Conservation (phyloP, 2,888 invertebrate species). For the Chelonus formosanus region DNA sequence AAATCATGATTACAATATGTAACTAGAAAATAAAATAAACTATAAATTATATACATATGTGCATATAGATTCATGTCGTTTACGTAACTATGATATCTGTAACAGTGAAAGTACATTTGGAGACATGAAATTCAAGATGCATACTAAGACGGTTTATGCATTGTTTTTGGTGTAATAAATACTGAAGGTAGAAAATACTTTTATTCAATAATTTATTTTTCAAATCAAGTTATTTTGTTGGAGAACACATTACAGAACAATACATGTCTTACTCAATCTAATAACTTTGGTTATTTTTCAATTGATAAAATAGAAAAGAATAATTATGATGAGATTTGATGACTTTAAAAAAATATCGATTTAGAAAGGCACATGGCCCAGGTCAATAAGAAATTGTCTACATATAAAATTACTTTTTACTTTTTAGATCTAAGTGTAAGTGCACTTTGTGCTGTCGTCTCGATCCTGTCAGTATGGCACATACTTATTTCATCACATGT, state of each 20-base stretch:
- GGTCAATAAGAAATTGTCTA: conserved; percentile 16
- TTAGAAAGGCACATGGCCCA: conserved; percentile 55
- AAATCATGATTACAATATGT: conserved; percentile 8
- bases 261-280: neutral
- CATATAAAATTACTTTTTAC: conserved; percentile 2
- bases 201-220: neutral
- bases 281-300: neutral
- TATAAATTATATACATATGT: conserved; percentile 1
- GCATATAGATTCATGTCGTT: conserved; percentile 5
- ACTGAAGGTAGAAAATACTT: neutral
- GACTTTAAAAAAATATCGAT: conserved; percentile 41
- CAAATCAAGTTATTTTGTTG: neutral
- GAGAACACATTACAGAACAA: neutral
- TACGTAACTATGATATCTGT: conserved; percentile 25
- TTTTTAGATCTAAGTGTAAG: neutral
- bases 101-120: conserved; percentile 28
- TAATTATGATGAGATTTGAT: neutral
- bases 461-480: conserved; percentile 16
- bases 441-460: conserved; percentile 26
- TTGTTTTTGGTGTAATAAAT: neutral
- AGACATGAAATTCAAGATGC: conserved; percentile 28
- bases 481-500: conserved; percentile 26
- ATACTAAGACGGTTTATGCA: conserved; percentile 9
- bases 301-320: neutral
- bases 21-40: neutral